Conservation (phyloP, 53 echinoderm and acorn worm genomes). For the Glandiceps talaboti region DNA sequence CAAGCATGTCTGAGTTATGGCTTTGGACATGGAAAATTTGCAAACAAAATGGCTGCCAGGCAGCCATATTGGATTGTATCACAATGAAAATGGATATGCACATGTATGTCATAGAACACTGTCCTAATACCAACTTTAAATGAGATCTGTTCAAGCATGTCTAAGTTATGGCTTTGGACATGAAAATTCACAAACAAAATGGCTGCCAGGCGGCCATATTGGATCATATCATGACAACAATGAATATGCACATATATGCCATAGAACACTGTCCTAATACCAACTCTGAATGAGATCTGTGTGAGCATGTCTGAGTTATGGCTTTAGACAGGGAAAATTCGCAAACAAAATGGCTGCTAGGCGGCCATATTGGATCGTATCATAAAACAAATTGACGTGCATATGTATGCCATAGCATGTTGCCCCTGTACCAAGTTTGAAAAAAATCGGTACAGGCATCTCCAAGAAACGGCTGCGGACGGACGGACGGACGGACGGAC, state of each 20-base stretch:
- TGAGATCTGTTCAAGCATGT: background rate
- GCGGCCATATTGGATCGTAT: slow-evolving; percentile 1
- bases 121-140: background rate
- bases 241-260: background rate
- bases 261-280: background rate
- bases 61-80: background rate
- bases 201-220: background rate
- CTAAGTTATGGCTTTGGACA: background rate
- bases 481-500: slow-evolving; percentile 1
- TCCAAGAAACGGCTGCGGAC: background rate
- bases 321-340: background rate
- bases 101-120: background rate
- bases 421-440: background rate
- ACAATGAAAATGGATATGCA: background rate
- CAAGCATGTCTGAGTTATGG: background rate
- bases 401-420: background rate
- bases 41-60: background rate
- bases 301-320: background rate
- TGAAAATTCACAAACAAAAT: background rate
- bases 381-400: background rate
- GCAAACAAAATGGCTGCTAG: background rate
- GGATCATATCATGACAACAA: background rate
- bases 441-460: background rate
- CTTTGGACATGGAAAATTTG: background rate
- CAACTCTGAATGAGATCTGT: background rate